Conservation (phyloP, 2,113 vertebrate genomes). For the Edolisoma coerulescens region DNA sequence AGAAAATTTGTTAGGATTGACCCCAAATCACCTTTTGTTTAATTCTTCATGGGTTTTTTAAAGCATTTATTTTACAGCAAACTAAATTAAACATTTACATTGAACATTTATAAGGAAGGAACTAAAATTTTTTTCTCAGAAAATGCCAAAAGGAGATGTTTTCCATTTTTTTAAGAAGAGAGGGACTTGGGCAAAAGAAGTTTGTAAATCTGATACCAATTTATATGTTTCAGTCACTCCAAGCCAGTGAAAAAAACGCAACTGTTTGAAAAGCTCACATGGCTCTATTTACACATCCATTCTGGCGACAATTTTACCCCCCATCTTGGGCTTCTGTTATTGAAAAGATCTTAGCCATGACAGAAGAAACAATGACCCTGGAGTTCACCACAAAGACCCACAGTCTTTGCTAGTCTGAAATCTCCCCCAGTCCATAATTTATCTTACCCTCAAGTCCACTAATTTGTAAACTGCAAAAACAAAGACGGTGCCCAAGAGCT, state of each 20-base stretch:
- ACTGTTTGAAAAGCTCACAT: not conserved
- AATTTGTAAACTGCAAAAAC: constrained; percentile 58
- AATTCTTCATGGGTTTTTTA: not conserved
- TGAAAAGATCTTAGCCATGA: constrained; percentile 6
- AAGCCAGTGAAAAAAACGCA: not conserved
- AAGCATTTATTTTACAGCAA: not conserved
- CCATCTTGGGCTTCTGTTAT: not conserved
- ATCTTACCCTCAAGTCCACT: constrained; percentile 60
- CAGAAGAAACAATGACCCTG: constrained; percentile 19
- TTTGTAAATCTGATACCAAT: not conserved
- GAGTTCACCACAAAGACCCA: constrained; percentile 12
- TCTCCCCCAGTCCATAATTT: constrained; percentile 34
- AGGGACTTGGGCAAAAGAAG: not conserved
- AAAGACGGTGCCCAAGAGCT: constrained; percentile 42
- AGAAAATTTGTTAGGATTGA: not conserved
- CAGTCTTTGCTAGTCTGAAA: constrained; percentile 22
- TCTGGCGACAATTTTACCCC: not conserved
- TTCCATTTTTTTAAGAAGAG: not conserved
- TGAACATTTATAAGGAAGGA: not conserved
- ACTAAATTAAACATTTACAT: not conserved
- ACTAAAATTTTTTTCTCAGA: not conserved
- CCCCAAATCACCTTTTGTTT: not conserved
- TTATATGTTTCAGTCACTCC: not conserved
- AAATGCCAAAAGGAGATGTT: not conserved
- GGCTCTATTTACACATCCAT: not conserved